phyloP scores from a whole-genome alignment of 2,888 invertebrate species.

The Harpagoxenus sublaevis region DNA sequence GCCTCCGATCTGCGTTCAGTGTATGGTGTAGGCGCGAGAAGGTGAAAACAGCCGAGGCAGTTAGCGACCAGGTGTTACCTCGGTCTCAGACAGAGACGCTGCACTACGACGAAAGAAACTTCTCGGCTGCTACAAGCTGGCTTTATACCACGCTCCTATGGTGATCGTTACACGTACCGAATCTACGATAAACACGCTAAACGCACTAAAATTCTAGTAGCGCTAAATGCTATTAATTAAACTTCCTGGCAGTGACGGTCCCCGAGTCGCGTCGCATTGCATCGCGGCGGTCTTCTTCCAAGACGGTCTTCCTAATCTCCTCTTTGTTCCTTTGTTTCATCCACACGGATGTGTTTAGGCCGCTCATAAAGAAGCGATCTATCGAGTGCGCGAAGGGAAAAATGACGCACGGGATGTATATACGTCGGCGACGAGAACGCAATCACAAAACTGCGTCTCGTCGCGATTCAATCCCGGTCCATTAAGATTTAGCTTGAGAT shows the following conservation, averaged over 20 bases:
- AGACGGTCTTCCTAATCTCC: conserved; percentile 43
- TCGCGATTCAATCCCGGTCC: background rate
- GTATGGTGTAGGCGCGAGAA: conserved; percentile 65
- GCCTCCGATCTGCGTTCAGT: conserved; percentile 3
- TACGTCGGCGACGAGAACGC: conserved; percentile 3
- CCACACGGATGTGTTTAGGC: conserved; percentile 49
- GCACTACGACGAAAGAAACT: conserved; percentile 19
- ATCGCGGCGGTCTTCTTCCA: conserved; percentile 9
- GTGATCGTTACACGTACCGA: conserved; percentile 34
- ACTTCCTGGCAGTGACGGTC: conserved; percentile 2
- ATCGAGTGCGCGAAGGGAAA: conserved; percentile 22
- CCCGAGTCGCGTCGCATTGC: background rate
- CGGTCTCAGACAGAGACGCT: conserved; percentile 55
- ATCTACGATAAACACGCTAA: conserved; percentile 69
- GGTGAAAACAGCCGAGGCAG: conserved; percentile 77
- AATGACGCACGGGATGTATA: conserved; percentile 31
- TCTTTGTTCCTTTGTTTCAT: conserved; percentile 51
- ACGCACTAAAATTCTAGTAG: conserved; percentile 70
- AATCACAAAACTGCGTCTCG: background rate
- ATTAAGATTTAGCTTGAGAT: conserved; percentile 65
- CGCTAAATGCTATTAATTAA: conserved; percentile 63
- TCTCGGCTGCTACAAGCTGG: conserved; percentile 18
- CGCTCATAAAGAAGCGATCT: conserved; percentile 21
- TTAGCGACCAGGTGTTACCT: conserved; percentile 80
- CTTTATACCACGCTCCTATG: conserved; percentile 29